phyloP scores from a whole-genome alignment of 64 coral and sea anemone species.

The Anthopleura sola region DNA sequence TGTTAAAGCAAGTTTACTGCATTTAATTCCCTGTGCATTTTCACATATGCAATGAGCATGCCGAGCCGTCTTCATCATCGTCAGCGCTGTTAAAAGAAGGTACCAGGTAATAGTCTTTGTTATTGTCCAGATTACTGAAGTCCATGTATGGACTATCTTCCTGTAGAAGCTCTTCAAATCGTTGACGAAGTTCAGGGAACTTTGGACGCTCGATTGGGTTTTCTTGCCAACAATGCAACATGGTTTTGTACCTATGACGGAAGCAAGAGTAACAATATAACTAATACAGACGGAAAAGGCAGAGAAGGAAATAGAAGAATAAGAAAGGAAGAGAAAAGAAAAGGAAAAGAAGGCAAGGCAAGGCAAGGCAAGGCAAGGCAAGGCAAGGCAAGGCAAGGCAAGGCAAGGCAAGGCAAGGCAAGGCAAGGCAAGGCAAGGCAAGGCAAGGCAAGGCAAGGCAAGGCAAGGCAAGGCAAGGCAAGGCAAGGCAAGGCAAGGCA shows the following conservation, averaged over 20 bases:
- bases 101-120: conserved; percentile 53
- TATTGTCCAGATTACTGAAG: conserved; percentile 27
- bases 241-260: conserved; percentile 41
- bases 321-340: background rate
- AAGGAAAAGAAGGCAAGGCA: background rate
- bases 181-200: conserved; percentile 30
- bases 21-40: no score
- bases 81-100: conserved; percentile 57
- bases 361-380: background rate
- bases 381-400: background rate
- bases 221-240: conserved; percentile 57
- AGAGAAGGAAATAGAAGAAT: no score
- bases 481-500: background rate
- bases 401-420: background rate
- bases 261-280: background rate
- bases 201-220: conserved; percentile 47
- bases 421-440: background rate
- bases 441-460: background rate
- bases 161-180: conserved; percentile 47
- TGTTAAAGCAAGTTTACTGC: no score
- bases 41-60: background rate
- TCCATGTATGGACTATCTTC: conserved; percentile 61
- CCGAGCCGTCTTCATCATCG: conserved; percentile 12
- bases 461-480: background rate
- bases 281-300: no score